Evolutionary conservation across 2,888 invertebrate genomes (phyloP).

Genomic region (Taenaris catops): DNA sequence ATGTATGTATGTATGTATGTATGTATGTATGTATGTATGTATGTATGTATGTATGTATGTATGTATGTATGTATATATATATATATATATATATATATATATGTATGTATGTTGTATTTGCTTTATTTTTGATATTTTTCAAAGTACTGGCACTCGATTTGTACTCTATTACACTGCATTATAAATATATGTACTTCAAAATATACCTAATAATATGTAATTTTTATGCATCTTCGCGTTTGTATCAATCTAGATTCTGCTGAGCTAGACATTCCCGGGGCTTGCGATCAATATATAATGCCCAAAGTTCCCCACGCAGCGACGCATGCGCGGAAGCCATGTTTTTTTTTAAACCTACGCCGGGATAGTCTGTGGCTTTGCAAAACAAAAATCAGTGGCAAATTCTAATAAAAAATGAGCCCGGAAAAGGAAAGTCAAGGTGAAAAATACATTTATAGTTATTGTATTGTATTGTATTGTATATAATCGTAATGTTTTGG

Average conservation of each 20-base stretch:
- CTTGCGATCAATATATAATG: conserved; percentile 49
- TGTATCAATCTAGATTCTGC: conserved; percentile 23
- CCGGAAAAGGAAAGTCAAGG: conserved; percentile 56
- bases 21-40: no score
- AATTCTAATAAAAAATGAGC: conserved; percentile 41
- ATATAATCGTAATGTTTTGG: background rate
- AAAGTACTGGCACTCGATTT: no score
- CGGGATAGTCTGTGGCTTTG: conserved; percentile 30
- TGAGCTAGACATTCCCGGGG: conserved; percentile 37
- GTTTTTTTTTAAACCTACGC: conserved; percentile 29
- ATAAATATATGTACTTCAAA: no score
- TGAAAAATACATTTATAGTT: conserved; percentile 31
- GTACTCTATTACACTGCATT: no score
- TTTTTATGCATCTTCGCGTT: no score
- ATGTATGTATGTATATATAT: no score
- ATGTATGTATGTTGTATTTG: no score
- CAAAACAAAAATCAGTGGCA: conserved; percentile 39
- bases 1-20: no score
- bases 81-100: no score
- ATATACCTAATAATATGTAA: no score
- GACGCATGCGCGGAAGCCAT: conserved; percentile 46
- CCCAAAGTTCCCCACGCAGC: conserved; percentile 34
- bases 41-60: no score
- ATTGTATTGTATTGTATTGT: conserved; percentile 2
- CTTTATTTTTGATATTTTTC: no score